Evolutionary conservation across 2,113 vertebrate genomes (phyloP), one percentile per base, ranked within the genome.

Genomic region (Cheirogaleus medius): DNA sequence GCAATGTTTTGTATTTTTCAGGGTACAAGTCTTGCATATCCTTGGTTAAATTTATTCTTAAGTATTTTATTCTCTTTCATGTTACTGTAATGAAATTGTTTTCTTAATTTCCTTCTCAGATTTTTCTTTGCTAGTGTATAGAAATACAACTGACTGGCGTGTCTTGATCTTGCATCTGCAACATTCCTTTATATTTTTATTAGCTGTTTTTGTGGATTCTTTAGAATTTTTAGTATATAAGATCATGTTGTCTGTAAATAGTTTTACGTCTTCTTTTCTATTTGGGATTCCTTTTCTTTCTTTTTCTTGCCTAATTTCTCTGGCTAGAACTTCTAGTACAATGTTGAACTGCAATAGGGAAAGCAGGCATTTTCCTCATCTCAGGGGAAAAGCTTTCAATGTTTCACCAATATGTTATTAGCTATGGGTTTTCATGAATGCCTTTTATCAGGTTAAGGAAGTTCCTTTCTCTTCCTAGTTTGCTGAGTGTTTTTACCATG

Each of bases 391-490:
- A 37, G 5, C 4, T 56, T 90, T 63, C 13, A 60, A 7, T 87
- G 42, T 85, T n/a, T 84, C 6, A 60, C 6, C 27, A 69, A 15
- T 94, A 15, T 94, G 44, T 58, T 85, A n/a, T 87, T 63, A 69
- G 37, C 37, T 81, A 9, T 86, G 64, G 37, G 21, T 66, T 91
- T 96, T 94, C 54, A 77, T n/a, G 34, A 90, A 86, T n/a, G 44
- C 21, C 54, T 96, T 86, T 76, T 83, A 74, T 56, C 17, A 84
- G 49, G 42, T 25, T 92, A 87, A 89, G 81, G 39, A 90, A 92
- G 89, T 73, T 60, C 6, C 5, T 71, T 73, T 90, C 4, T 66
- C 9, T 90, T 76, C n/a, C 15, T 63, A 42, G 1, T 69, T 66
- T 92, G 60, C 52, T 69, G 47, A 73, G 9, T 56, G 6, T 71